phyloP scores from a whole-genome alignment of 2,113 vertebrate genomes.

The Pycnonotus jocosus region DNA sequence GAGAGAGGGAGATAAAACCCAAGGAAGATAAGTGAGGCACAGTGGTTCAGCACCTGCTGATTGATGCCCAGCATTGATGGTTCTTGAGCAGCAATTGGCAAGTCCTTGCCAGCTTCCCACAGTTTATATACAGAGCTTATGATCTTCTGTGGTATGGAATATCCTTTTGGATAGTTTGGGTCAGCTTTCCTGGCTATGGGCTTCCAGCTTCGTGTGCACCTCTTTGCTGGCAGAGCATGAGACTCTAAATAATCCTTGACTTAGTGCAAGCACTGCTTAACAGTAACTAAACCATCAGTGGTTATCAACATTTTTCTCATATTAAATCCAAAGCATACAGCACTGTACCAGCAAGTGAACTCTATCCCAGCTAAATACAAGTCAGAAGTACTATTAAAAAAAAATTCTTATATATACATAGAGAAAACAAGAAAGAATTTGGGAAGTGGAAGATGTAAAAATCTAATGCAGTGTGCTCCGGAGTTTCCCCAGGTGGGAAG shows the following conservation, averaged over 20 bases:
- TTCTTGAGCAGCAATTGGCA: not conserved
- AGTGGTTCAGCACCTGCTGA: not conserved
- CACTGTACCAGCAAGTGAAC: not conserved
- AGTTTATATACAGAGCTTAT: not conserved
- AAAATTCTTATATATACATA: no score
- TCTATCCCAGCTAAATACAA: not conserved
- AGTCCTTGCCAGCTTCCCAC: not conserved
- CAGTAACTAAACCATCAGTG: not conserved
- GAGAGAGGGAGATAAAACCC: not conserved
- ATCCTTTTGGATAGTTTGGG: not conserved
- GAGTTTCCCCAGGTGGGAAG: not conserved
- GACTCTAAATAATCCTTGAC: not conserved
- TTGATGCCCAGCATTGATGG: not conserved
- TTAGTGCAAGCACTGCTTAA: not conserved
- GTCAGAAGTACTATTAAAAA: not conserved
- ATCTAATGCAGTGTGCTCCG: not conserved
- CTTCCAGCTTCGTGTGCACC: not conserved
- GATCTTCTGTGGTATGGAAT: not conserved
- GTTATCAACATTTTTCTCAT: not conserved
- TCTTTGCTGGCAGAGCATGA: not conserved
- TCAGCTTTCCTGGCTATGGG: not conserved
- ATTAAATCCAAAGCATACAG: not conserved
- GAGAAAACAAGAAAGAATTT: not conserved
- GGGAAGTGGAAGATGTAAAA: not conserved
- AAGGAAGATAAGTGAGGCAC: not conserved